Evolutionary conservation across 2,797 vertebrate genomes (phyloP).

Genomic region (Anomalospiza imberbis): DNA sequence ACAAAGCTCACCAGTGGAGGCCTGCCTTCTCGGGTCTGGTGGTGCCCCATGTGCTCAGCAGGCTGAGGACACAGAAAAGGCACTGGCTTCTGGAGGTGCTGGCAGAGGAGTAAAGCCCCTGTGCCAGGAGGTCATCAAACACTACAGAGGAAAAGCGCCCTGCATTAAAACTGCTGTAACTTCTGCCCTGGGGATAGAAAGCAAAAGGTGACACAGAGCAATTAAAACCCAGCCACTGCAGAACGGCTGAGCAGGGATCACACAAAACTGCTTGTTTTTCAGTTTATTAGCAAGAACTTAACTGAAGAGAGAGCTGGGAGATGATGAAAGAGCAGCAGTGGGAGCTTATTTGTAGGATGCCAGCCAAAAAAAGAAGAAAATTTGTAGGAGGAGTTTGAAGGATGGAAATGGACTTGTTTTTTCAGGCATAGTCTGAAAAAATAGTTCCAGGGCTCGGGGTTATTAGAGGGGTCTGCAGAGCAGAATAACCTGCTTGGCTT

Average conservation of each 20-base stretch:
- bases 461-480: neutral
- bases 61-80: neutral
- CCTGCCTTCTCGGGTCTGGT: neutral
- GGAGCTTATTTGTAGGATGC: neutral
- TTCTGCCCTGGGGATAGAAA: neutral
- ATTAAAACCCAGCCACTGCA: neutral
- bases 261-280: neutral
- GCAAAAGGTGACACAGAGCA: neutral
- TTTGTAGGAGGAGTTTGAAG: neutral
- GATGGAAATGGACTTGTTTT: neutral
- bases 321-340: neutral
- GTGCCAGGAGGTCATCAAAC: neutral
- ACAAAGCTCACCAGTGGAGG: neutral
- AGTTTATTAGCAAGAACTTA: neutral
- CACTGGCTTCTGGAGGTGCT: neutral
- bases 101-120: neutral
- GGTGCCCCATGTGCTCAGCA: neutral
- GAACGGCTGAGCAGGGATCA: neutral
- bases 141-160: neutral
- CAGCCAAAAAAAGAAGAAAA: neutral
- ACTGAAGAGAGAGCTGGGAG: neutral
- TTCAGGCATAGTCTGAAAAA: neutral
- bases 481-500: neutral
- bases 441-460: neutral
- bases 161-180: fast-evolving